Base-by-base conservation (phyloP, 2,113 vertebrate species). In the Pygoscelis adeliae region DNA sequence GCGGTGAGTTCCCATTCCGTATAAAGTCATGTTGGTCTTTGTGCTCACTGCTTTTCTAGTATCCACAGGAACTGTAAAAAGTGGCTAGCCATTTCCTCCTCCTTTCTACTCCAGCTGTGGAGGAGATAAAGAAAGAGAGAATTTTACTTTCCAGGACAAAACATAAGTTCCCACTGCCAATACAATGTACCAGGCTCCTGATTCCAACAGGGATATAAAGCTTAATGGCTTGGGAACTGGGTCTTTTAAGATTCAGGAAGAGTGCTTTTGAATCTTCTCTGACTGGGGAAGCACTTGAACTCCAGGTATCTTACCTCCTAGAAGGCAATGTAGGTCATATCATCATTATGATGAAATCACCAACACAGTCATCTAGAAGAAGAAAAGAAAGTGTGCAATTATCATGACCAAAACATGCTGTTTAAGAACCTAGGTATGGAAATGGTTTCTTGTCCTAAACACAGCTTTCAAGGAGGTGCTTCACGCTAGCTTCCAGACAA, bases 331-430 rank as follows among this genome's bases (percentile, higher is more conserved):
- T 14, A 80, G 16, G 25, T 92, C 11, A 10, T n/a, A 29, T 16
- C 6, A 59, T 69, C 15, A 23, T 22, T n/a, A 5, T 19, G 32
- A 71, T 50, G 29, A 76, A 72, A 81, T 63, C 42, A 83, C 11
- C 58, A 52, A 32, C 20, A 15, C 3, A 32, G 11, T 74, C 32
- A 63, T 14, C 15, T 32, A 21, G 17, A 65, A 86, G n/a, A 93
- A 67, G 50, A 83, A 58, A 89, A 55, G 20, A 36, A 74, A 53
- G 14, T 11, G 10, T 63, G 32, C 9, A 76, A 18, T n/a, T 63
- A 22, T 23, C 38, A 65, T 67, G 44, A 67, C 14, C 2, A 44
- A 72, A 72, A 13, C 13, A 32, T 0, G 0, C 3, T 15, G 14
- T 77, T 73, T 49, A 49, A 81, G 58, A 50, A 44, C 0, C 1